Base-by-base conservation (phyloP, 92 coral and sea anemone genomes). In the Diadumene lineata region DNA sequence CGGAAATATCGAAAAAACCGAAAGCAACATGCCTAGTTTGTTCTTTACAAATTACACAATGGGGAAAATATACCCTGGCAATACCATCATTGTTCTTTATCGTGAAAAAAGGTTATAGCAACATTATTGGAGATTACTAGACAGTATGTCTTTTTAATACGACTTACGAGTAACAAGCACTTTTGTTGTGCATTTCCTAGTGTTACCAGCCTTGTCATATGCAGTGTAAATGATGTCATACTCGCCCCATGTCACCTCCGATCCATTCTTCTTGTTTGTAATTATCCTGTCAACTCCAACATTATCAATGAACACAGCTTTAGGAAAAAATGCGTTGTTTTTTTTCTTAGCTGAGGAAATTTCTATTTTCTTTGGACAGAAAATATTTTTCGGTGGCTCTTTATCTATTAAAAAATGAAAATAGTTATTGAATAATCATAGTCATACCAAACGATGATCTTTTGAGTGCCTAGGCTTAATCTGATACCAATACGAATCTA, bases 191-290 rank as follows among this genome's bases (percentile, higher is more conserved):
- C 92, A 87, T 2, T 24, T 34, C 17, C 76, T 85, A 22, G 13
- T 62, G 46, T 87, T 87, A 27, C 88, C 79, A 22, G 92, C 92
- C 50, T 53, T 60, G 44, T 87, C 92, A 29, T 60, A 24, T 6
- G 88, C 92, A 0, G 75, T 87, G 29, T 87, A 83, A 22, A 69
- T 87, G 25, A 82, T 56, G 30, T 50, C 33, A 77, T 82, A 57
- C 25, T 56, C 65, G 68, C 92, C 92, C 87, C 85, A 82, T 0
- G 81, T 57, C 0, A 82, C 70, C 48, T 57, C 43, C n/a, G 84
- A 76, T 31, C 92, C 92, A 31, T 87, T 87, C 46, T 1, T n/a
- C 21, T 24, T 21, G 50, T 75, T 71, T 50, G 88, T 87, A 0
- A 73, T 50, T 7, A 87, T 78, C 38, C 26, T 34, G n/a, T 72